Conservation (phyloP, 2,888 invertebrate genomes). For the Sinohyriopsis cumingii region DNA sequence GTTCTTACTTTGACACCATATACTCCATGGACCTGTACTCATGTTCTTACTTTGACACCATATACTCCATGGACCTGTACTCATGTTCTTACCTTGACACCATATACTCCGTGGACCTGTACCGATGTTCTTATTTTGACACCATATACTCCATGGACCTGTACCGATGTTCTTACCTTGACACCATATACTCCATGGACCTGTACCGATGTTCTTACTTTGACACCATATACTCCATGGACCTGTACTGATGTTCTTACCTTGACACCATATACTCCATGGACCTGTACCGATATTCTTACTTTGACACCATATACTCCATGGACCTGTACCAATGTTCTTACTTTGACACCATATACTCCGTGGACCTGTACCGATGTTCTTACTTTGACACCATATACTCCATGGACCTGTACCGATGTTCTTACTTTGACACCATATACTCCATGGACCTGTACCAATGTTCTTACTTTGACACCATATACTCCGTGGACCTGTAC, state of each 20-base stretch:
- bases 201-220: no score
- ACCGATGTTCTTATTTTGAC: no score
- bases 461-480: no score
- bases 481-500: conserved; percentile 62
- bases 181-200: conserved; percentile 51
- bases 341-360: conserved; percentile 17
- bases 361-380: conserved; percentile 55
- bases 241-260: no score
- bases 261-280: conserved; percentile 44
- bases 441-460: no score
- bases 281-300: conserved; percentile 10
- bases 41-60: no score
- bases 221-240: conserved; percentile 48
- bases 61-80: conserved; percentile 47
- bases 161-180: no score
- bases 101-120: conserved; percentile 58
- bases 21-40: conserved; percentile 60
- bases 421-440: no score
- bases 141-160: conserved; percentile 55
- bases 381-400: conserved; percentile 13
- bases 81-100: no score
- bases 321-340: no score
- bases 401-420: conserved; percentile 57
- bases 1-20: no score
- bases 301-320: conserved; percentile 41